Percentiles rank a stretch among this genome's conserved stretches.
Evolutionary conservation across 2,113 vertebrate species (phyloP).

Genomic region (Platysteira castanea): DNA sequence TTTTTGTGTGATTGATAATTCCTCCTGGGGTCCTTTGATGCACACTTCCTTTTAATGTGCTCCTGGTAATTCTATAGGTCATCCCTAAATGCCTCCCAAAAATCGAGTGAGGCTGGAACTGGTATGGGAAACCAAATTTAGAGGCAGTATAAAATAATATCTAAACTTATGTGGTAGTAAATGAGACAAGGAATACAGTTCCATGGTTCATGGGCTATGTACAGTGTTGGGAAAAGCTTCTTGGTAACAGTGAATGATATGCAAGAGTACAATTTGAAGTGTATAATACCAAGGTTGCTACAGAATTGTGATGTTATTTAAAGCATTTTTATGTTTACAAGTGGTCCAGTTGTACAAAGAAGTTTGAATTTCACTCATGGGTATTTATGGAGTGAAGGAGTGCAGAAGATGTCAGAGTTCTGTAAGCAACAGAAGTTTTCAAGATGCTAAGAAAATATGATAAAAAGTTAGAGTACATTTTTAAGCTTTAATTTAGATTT

Average conservation of each 20-base stretch:
- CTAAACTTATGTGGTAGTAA: rapidly evolving
- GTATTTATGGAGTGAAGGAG: neutral
- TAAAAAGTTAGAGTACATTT: neutral
- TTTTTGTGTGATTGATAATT: neutral
- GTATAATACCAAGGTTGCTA: rapidly evolving
- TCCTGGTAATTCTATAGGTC: neutral
- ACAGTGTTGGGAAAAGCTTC: neutral
- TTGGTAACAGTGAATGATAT: neutral
- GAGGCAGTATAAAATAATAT: neutral
- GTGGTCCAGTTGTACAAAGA: neutral
- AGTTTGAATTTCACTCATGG: neutral
- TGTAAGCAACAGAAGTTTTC: neutral
- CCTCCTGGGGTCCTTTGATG: neutral
- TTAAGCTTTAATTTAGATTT: neutral
- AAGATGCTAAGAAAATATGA: neutral
- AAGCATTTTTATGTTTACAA: neutral
- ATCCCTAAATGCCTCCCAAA: neutral
- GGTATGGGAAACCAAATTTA: neutral
- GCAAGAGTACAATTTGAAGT: neutral
- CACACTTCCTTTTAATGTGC: neutral
- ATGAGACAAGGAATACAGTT: neutral
- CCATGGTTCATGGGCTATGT: neutral
- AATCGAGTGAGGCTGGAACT: neutral
- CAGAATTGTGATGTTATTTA: neutral
- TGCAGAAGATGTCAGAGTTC: neutral